Evolutionary conservation across 2,113 vertebrate genomes (phyloP).

Genomic region (Phalacrocorax aristotelis): DNA sequence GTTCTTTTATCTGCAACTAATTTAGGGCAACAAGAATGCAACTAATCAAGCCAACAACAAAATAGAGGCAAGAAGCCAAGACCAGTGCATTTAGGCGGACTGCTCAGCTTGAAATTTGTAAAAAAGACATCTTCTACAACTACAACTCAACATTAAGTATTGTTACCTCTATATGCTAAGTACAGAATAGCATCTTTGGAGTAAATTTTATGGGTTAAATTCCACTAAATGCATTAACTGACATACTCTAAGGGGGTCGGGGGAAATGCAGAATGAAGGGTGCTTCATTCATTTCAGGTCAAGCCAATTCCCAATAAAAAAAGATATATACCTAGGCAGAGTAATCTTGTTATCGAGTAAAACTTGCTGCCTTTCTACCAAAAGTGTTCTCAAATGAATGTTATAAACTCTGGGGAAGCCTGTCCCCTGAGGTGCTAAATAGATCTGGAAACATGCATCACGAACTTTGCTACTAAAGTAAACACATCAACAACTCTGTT

Average conservation of each 20-base stretch:
- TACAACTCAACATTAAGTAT: neutral
- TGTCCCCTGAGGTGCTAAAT: neutral
- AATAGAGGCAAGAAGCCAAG: neutral
- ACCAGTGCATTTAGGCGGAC: neutral
- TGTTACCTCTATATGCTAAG: neutral
- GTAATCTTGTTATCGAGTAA: neutral
- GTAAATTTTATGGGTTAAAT: neutral
- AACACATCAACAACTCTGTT: neutral
- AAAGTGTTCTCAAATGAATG: neutral
- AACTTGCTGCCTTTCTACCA: neutral
- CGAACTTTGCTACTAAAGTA: neutral
- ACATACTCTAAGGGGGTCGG: neutral
- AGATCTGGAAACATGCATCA: neutral
- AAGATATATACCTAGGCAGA: neutral
- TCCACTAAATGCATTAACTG: neutral
- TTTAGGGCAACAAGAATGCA: no score
- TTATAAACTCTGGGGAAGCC: neutral
- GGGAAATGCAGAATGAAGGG: neutral
- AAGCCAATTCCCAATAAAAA: neutral
- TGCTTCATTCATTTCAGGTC: neutral
- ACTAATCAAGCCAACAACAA: neutral
- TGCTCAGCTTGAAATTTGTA: accelerated
- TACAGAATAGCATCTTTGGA: neutral
- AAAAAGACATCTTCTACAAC: neutral
- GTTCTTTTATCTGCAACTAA: neutral